Evolutionary conservation across 2,797 vertebrate species (phyloP).

Genomic region (Syndactyla subalaris): DNA sequence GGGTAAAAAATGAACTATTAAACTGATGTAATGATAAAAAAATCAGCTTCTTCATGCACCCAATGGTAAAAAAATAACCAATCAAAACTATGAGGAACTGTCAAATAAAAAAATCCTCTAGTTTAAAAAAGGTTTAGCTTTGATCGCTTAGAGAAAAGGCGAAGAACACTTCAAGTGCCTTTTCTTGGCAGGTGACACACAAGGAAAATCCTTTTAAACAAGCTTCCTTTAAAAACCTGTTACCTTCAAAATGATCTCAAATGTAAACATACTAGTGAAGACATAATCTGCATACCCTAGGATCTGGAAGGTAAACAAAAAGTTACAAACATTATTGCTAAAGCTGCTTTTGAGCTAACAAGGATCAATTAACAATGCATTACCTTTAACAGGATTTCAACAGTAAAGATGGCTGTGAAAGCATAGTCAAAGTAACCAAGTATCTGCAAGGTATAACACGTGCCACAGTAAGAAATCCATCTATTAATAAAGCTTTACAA

Average conservation of each 20-base stretch:
- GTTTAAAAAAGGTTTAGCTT: slow-evolving; percentile 67
- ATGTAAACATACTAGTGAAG: slow-evolving; percentile 99
- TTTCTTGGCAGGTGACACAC: slow-evolving; percentile 89
- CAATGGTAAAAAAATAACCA: slow-evolving; percentile 69
- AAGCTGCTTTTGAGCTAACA: slow-evolving; percentile 78
- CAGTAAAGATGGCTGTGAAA: slow-evolving; percentile 99
- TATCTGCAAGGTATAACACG: slow-evolving; percentile 93
- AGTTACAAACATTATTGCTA: slow-evolving; percentile 88
- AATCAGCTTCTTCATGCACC: slow-evolving; percentile 71
- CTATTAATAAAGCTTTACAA: neutral
- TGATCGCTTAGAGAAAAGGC: slow-evolving; percentile 76
- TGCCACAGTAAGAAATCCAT: slow-evolving; percentile 71
- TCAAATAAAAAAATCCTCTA: slow-evolving; percentile 62
- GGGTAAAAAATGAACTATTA: slow-evolving; percentile 62
- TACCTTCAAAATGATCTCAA: slow-evolving; percentile 99
- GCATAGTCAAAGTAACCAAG: slow-evolving; percentile 99
- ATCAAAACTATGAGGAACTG: slow-evolving; percentile 62
- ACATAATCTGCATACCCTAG: slow-evolving; percentile 99
- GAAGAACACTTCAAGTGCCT: slow-evolving; percentile 88
- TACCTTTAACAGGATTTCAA: slow-evolving; percentile 99
- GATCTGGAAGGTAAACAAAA: slow-evolving; percentile 95
- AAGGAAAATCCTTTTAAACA: slow-evolving; percentile 88
- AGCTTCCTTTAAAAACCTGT: slow-evolving; percentile 84
- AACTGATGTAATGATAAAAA: slow-evolving; percentile 63
- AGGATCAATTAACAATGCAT: slow-evolving; percentile 83